Evolutionary conservation across 2,113 vertebrate species (phyloP).

Genomic region (Anseranas semipalmata): DNA sequence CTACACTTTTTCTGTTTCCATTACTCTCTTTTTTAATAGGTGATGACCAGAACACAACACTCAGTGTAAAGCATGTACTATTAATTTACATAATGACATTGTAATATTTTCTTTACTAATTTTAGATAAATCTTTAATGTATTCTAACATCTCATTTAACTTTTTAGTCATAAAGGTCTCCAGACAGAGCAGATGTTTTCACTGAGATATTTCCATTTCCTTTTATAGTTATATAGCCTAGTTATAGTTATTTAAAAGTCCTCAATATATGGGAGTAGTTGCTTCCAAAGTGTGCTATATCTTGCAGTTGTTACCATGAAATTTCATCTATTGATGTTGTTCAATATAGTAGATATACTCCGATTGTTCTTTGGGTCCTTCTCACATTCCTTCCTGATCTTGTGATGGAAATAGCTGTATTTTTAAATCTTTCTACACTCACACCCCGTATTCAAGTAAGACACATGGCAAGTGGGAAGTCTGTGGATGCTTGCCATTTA

Average conservation of each 20-base stretch:
- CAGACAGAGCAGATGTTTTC: background rate
- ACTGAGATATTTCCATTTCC: background rate
- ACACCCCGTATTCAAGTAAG: background rate
- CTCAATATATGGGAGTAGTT: background rate
- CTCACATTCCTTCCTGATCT: background rate
- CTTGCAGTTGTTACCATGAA: background rate
- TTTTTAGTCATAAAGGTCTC: background rate
- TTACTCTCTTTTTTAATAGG: background rate
- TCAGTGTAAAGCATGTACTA: background rate
- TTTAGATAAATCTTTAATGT: background rate
- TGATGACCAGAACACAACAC: background rate
- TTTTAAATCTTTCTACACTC: background rate
- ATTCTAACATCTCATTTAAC: conserved; percentile 2
- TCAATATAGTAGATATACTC: background rate
- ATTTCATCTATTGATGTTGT: background rate
- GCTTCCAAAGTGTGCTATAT: background rate
- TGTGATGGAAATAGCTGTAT: background rate
- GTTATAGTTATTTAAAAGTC: conserved; percentile 26
- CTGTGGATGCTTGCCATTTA: background rate
- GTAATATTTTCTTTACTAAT: conserved; percentile 2
- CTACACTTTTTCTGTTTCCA: background rate
- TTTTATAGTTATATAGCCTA: conserved; percentile 19
- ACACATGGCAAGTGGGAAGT: background rate
- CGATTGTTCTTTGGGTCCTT: background rate
- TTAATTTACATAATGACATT: background rate